These are phyloP conservation scores for Thamnaconus septentrionalis DNA, from an alignment of 2,113 vertebrate genomes.

Conservation along the genomic window DNA sequence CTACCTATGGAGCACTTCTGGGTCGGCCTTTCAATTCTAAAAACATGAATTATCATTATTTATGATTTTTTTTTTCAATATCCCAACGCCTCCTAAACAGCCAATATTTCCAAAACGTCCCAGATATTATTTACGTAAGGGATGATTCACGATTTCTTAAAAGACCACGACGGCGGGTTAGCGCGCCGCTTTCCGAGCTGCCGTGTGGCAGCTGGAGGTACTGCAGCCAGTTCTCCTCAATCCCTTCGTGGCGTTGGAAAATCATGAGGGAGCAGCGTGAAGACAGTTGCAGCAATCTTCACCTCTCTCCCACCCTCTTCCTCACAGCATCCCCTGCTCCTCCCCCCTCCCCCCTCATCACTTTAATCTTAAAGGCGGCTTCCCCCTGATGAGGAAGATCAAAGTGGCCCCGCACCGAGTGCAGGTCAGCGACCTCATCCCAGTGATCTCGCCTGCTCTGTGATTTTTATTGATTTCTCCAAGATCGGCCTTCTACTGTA, in stretches of 20 bases:
- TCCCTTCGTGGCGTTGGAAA: slow-evolving; percentile 2
- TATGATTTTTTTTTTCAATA: too few relatives aligned
- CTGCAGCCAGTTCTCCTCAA: slow-evolving; percentile 11
- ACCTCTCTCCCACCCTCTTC: slow-evolving; percentile 38
- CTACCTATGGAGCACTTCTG: too few relatives aligned
- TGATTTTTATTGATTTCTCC: slow-evolving; percentile 60
- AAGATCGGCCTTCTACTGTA: slow-evolving; percentile 47
- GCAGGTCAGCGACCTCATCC: slow-evolving; percentile 58
- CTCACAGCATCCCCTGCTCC: neutral
- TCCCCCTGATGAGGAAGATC: slow-evolving; percentile 61
- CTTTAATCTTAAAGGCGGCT: slow-evolving; percentile 64
- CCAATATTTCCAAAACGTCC: too few relatives aligned
- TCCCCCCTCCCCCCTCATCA: slow-evolving; percentile 43
- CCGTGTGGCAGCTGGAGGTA: neutral
- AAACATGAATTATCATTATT: too few relatives aligned
- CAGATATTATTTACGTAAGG: too few relatives aligned
- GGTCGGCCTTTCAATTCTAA: too few relatives aligned
- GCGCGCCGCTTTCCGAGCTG: neutral
- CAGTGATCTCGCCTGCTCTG: slow-evolving; percentile 29
- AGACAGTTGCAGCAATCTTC: slow-evolving; percentile 47
- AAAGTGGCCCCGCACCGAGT: slow-evolving; percentile 51
- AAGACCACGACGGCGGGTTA: neutral
- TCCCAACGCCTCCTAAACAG: too few relatives aligned
- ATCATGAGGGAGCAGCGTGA: slow-evolving; percentile 22
- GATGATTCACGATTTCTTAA: too few relatives aligned